Evolutionary conservation across 2,113 vertebrate species (phyloP).

Genomic region (Emydocephalus ijimae): DNA sequence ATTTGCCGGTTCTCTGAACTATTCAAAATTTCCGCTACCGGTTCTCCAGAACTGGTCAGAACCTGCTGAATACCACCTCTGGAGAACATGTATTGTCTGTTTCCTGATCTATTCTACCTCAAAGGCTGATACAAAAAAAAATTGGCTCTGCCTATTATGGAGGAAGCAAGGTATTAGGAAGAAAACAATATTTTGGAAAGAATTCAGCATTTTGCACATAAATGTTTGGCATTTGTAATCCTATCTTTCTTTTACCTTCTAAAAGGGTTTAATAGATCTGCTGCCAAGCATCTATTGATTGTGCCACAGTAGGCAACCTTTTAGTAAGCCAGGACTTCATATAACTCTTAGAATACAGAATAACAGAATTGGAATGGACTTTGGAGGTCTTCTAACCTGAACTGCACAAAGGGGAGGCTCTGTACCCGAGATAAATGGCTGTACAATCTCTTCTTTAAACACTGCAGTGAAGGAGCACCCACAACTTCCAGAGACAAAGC

Average conservation of each 20-base stretch:
- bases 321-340: not conserved
- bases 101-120: not conserved
- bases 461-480: too few relatives aligned
- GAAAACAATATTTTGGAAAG: not conserved
- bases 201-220: not conserved
- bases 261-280: not conserved
- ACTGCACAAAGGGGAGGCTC: not conserved
- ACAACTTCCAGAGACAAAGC: too few relatives aligned
- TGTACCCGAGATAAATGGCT: not conserved
- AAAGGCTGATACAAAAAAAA: not conserved
- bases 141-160: not conserved
- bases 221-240: not conserved
- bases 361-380: not conserved
- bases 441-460: not conserved
- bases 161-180: not conserved
- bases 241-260: not conserved
- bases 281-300: not conserved
- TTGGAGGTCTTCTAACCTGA: not conserved
- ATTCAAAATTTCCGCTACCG: too few relatives aligned
- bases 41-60: too few relatives aligned
- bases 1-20: too few relatives aligned
- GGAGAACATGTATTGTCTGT: not conserved
- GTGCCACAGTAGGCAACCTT: not conserved
- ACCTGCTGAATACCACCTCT: too few relatives aligned
- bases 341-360: not conserved